Percentiles rank a stretch among this genome's conserved stretches.
These are phyloP conservation scores for Amiota communis DNA, from an alignment of 2,888 invertebrate species.

Conservation along the genomic window DNA sequence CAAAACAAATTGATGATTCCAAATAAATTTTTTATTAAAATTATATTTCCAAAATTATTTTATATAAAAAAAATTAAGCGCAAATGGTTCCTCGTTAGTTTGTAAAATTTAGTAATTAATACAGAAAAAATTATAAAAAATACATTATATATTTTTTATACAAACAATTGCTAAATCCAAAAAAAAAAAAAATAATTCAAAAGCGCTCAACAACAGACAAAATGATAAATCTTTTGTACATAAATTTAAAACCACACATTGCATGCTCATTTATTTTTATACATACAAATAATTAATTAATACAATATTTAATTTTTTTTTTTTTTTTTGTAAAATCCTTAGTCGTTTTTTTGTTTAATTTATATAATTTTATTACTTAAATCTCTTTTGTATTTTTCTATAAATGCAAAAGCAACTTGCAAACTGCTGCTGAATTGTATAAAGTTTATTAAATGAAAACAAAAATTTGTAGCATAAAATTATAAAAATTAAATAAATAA, in stretches of 20 bases:
- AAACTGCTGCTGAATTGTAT: slow-evolving; percentile 49
- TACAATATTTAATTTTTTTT: slow-evolving; percentile 57
- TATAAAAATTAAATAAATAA: slow-evolving; percentile 42
- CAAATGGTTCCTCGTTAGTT: slow-evolving; percentile 70
- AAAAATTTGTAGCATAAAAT: slow-evolving; percentile 37
- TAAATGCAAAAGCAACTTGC: neutral
- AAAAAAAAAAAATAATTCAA: slow-evolving; percentile 39
- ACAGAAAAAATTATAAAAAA: slow-evolving; percentile 44
- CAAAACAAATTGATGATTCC: slow-evolving; percentile 32
- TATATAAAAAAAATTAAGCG: slow-evolving; percentile 43
- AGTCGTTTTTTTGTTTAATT: slow-evolving; percentile 68
- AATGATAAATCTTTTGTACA: slow-evolving; percentile 45
- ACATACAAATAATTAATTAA: slow-evolving; percentile 53
- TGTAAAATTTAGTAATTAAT: slow-evolving; percentile 62
- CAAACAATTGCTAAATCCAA: slow-evolving; percentile 44
- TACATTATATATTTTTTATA: slow-evolving; percentile 51
- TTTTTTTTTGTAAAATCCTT: slow-evolving; percentile 47
- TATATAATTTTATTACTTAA: slow-evolving; percentile 53
- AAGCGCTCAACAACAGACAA: slow-evolving; percentile 32
- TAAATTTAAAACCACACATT: slow-evolving; percentile 46
- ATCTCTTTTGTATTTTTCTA: slow-evolving; percentile 21
- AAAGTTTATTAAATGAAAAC: slow-evolving; percentile 46
- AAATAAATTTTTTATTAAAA: too few species aligned
- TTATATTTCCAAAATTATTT: slow-evolving; percentile 55
- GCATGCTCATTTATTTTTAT: slow-evolving; percentile 46